Base-by-base conservation (phyloP, 2,113 vertebrate species). In the Lophius piscatorius region DNA sequence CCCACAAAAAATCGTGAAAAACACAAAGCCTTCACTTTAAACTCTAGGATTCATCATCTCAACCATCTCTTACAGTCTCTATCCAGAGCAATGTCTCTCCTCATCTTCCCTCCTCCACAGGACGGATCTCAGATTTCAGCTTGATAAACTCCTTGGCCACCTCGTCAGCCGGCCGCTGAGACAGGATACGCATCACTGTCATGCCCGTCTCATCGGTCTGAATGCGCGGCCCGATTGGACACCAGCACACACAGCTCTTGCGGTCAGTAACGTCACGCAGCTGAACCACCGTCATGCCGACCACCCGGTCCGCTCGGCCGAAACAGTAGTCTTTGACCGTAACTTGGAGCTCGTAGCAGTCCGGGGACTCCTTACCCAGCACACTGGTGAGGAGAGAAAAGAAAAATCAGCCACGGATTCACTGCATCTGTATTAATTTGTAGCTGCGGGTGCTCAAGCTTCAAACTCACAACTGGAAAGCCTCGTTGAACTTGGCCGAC, bases 311-410 rank as follows among this genome's bases (percentile, higher is more conserved):
- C 12, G 95, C 95, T 12, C 97, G 93, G 45, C 96, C 97, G 57
- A 99, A 99, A 73, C 96, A 98, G 91, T 99, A 99, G 59, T 99
- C 97, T 88, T 98, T 99, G 84, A 97, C 92, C 0, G 94, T 94
- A 57, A 95, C 88, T 83, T 99, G 96, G 51, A 99, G 89, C 88
- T 99, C 97, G 0, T 98, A 99, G 82, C 94, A 93, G 63, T 98
- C 96, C 0, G 78, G 0, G 86, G 93, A 29, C 75, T 94, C 96
- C 10, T 97, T 98, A 22, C 95, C 95, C 51, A 98, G 81, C 39
- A 94, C 88, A 62, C 96, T 98, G 57, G 9, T 24, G 3, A 5
- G 5, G 12, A 8, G 17, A 17, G 9, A 2, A 6, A 5, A 10
- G 0, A 14, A 23, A 36, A 11, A 28, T 7, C 9, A 35, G 28